Base-by-base conservation (phyloP, 2,113 vertebrate species). In the Atractosteus spatula region DNA sequence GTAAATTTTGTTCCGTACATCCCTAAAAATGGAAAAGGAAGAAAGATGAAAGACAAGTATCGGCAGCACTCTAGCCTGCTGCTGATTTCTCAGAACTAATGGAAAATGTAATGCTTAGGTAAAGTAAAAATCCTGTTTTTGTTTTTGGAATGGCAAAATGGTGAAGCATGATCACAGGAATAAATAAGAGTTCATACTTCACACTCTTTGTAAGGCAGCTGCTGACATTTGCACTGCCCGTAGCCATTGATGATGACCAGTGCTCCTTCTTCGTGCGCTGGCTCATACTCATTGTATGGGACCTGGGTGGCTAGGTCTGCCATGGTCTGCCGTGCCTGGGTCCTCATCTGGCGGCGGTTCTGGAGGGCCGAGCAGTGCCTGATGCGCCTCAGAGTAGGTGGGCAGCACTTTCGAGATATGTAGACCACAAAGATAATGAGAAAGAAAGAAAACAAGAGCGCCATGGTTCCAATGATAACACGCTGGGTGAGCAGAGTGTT, bases 121-220 rank as follows among this genome's bases (percentile, higher is more conserved):
- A 65, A 41, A 65, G 10, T 65, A 11, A 86, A 90, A 92, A 92
- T 91, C 89, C 90, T 91, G 90, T 91, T 83, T 90, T 79, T 70
- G 29, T 29, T 90, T 76, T 85, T 89, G 81, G 90, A 88, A 91
- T 88, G 88, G 86, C 86, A 83, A 85, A 89, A 91, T 91, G 89
- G 85, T 79, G 81, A 89, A 89, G 85, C 87, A 85, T 82, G 85
- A 84, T 84, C 83, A 81, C 86, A 80, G 77, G 77, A 90, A 91
- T 92, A 90, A 90, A 91, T 90, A 90, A 79, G 80, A 85, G 85
- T 93, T 96, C 94, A 98, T 93, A 99, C 97, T 96, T 99, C 97
- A 94, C 97, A 99, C 94, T 99, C 97, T 94, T 99, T 98, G 82
- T 98, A 98, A 87, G 97, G 96, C 93, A 99, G 95, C 87, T 98